Evolutionary conservation across 2,888 invertebrate genomes (phyloP).

Genomic region (Diadromus collaris): DNA sequence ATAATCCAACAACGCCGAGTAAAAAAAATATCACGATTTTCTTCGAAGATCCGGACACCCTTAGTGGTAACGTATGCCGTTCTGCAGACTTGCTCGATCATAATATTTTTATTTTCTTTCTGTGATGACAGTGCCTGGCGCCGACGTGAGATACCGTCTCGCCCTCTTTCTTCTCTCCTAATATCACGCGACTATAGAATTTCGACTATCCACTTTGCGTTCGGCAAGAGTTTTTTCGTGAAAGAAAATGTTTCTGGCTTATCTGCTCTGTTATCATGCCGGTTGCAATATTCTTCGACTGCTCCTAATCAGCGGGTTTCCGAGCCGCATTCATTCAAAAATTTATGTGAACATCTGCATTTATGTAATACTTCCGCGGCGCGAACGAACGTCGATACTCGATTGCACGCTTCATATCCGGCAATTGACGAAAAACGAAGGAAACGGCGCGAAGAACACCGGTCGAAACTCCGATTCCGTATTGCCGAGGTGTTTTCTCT

Average conservation of each 20-base stretch:
- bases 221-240: background rate
- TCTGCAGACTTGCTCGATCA: slow-evolving; percentile 11
- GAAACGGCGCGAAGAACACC: slow-evolving; percentile 39
- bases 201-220: background rate
- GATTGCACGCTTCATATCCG: background rate
- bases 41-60: slow-evolving; percentile 12
- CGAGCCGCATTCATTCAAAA: background rate
- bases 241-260: background rate
- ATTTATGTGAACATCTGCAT: slow-evolving; percentile 11
- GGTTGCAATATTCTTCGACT: slow-evolving; percentile 14
- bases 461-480: slow-evolving; percentile 33
- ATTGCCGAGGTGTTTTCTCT: slow-evolving; percentile 42
- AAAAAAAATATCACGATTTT: slow-evolving; percentile 11
- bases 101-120: slow-evolving; percentile 26
- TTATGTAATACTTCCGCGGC: background rate
- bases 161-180: slow-evolving; percentile 2
- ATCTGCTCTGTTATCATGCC: background rate
- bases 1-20: background rate
- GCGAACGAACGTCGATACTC: background rate
- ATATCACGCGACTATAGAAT: slow-evolving; percentile 36
- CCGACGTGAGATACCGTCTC: slow-evolving; percentile 38
- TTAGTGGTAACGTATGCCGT: slow-evolving; percentile 16
- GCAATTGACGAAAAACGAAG: slow-evolving; percentile 3
- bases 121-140: slow-evolving; percentile 41
- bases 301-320: slow-evolving; percentile 24